Evolutionary conservation across 2,113 vertebrate species (phyloP).

Genomic region (Chionodraco myersi): DNA sequence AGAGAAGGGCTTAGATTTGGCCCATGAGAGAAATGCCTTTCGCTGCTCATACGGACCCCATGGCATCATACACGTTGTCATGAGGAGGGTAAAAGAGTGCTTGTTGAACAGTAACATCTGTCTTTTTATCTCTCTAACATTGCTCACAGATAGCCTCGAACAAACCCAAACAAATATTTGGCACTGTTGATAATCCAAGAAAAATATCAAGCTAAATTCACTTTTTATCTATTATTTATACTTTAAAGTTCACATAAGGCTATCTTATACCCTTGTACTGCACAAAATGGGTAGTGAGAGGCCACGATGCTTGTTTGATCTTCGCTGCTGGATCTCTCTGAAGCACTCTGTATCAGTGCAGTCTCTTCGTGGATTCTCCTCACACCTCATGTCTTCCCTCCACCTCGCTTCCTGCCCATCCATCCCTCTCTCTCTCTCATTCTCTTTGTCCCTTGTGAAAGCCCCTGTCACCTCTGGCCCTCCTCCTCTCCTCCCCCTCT

Average conservation of each 20-base stretch:
- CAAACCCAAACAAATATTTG: conserved; percentile 47
- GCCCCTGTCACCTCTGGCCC: conserved; percentile 82
- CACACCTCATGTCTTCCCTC: conserved; percentile 63
- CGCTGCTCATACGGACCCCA: conserved; percentile 50
- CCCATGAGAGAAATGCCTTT: conserved; percentile 43
- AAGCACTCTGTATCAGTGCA: conserved; percentile 51
- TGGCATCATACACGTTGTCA: conserved; percentile 42
- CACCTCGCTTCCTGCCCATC: conserved; percentile 58
- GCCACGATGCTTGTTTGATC: conserved; percentile 71
- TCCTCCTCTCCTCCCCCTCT: conserved; percentile 85
- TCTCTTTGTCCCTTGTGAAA: conserved; percentile 80
- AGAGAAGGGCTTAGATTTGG: conserved; percentile 57
- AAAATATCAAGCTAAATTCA: conserved; percentile 47
- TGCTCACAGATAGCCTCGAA: neutral
- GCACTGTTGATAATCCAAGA: conserved; percentile 35
- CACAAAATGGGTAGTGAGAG: conserved; percentile 55
- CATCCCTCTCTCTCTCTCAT: conserved; percentile 59
- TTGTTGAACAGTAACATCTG: conserved; percentile 8
- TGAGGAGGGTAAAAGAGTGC: conserved; percentile 27
- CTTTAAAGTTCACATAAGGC: conserved; percentile 53
- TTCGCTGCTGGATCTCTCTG: conserved; percentile 46
- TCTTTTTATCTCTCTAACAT: neutral
- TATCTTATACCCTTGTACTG: conserved; percentile 45
- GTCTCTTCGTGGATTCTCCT: conserved; percentile 54
- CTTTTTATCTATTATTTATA: conserved; percentile 73